A percentile compares a stretch with the other conserved stretches of the same genome.
phyloP scores from a whole-genome alignment of 2,113 vertebrate genomes.

The Pipa parva region DNA sequence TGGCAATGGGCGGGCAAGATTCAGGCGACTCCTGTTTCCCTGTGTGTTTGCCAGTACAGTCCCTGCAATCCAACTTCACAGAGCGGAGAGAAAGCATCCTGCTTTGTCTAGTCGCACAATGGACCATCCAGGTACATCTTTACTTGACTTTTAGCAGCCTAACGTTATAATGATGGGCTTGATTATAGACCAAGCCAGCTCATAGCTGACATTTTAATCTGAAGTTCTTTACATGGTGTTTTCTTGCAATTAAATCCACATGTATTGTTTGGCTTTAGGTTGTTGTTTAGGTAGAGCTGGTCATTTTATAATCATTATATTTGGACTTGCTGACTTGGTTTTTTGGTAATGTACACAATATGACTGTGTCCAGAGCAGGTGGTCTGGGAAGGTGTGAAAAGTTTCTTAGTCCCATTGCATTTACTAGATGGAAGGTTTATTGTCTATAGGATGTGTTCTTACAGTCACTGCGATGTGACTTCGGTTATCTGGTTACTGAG shows the following conservation, averaged over 20 bases:
- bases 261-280: too few species aligned
- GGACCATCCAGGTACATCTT: conserved; percentile 77
- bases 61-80: conserved; percentile 61
- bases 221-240: too few species aligned
- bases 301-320: too few species aligned
- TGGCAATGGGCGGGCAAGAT: conserved; percentile 77
- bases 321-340: conserved; percentile 8
- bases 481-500: not conserved
- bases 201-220: too few species aligned
- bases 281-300: too few species aligned
- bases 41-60: conserved; percentile 59
- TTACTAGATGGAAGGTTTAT: not conserved
- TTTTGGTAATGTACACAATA: not conserved
- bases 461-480: not conserved
- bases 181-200: too few species aligned
- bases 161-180: too few species aligned
- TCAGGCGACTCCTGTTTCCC: conserved; percentile 64
- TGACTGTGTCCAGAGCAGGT: not conserved
- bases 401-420: conserved; percentile 22
- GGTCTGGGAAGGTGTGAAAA: not conserved
- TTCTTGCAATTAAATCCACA: too few species aligned
- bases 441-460: not conserved
- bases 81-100: conserved; percentile 54
- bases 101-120: conserved; percentile 56
- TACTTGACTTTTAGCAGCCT: not conserved